Evolutionary conservation across 2,797 vertebrate genomes (phyloP), one percentile per base, ranked within the genome.

Genomic region (Chelon auratus): DNA sequence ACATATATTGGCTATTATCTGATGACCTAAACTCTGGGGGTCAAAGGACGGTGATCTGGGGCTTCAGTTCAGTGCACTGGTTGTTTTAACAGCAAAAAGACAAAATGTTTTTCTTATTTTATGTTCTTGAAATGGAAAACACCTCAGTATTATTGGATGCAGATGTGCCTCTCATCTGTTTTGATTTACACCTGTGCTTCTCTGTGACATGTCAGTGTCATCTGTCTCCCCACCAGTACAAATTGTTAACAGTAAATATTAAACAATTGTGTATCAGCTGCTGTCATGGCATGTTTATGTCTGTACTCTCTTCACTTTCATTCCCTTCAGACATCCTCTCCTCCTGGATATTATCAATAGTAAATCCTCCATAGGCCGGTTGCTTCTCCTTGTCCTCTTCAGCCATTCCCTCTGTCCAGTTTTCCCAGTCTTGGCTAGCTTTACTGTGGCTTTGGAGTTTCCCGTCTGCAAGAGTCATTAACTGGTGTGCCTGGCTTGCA

Each of bases 311-410:
- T 24, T 80, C 62, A 68, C 17, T 37, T 59, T 87, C 62, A 57
- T 70, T 60, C 12, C 57, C 67, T 30, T 82, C 72, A 15, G 55
- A 71, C 37, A 30, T 59, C 57, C 30, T 67, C 17, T 59, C 63
- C 12, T 88, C 68, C 54, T 62, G n/a, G 26, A 76, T 63, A 13
- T 79, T 62, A 24, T 63, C 71, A 9, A 81, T 70, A 42, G 39
- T 65, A 42, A 76, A 80, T 43, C 58, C 26, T 55, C 60, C 62
- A 5, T 76, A 52, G 33, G 26, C 55, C 4, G 9, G 45, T 24
- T 60, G 56, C n/a, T 53, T 71, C 11, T 64, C 63, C 15, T 68
- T 78, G 22, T 82, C 82, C 37, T 68, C 62, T 20, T 75, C 47
- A 0, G 42, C 13, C n/a, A 17, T 39, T 45, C 39, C 50, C 2